Evolutionary conservation across 2,888 invertebrate genomes (phyloP).

Genomic region (Eugnorisma glareosa): DNA sequence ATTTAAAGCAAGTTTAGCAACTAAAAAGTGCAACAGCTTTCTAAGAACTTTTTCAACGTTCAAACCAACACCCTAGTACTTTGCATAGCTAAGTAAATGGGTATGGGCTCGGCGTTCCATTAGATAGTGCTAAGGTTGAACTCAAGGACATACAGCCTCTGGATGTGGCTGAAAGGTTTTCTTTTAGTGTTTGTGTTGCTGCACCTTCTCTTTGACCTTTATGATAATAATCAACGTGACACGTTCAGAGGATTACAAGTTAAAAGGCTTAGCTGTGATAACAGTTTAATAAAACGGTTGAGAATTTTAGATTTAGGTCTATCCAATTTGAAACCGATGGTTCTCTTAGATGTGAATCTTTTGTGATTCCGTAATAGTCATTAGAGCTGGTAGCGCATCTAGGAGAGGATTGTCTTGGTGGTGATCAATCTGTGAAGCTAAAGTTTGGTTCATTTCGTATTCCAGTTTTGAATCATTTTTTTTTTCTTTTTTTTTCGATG

Average conservation of each 20-base stretch:
- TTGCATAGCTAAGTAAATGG: slow-evolving; percentile 55
- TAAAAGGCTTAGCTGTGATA: background rate
- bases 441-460: background rate
- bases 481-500: background rate
- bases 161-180: slow-evolving; percentile 47
- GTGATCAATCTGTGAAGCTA: background rate
- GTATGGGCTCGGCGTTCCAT: slow-evolving; percentile 63
- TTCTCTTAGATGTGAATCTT: background rate
- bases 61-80: slow-evolving; percentile 53
- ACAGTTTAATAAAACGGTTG: background rate
- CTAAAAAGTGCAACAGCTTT: slow-evolving; percentile 17
- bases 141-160: slow-evolving; percentile 44
- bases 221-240: background rate
- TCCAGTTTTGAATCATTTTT: background rate
- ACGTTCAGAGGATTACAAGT: background rate
- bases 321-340: background rate
- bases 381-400: background rate
- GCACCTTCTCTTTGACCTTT: slow-evolving; percentile 48
- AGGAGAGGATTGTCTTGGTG: background rate
- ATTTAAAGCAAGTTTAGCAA: background rate
- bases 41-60: slow-evolving; percentile 11
- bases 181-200: slow-evolving; percentile 24
- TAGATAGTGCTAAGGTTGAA: slow-evolving; percentile 54
- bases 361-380: background rate
- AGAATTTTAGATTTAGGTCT: background rate